phyloP scores from a whole-genome alignment of 2,888 invertebrate genomes.

The Agonopterix subpropinquella region DNA sequence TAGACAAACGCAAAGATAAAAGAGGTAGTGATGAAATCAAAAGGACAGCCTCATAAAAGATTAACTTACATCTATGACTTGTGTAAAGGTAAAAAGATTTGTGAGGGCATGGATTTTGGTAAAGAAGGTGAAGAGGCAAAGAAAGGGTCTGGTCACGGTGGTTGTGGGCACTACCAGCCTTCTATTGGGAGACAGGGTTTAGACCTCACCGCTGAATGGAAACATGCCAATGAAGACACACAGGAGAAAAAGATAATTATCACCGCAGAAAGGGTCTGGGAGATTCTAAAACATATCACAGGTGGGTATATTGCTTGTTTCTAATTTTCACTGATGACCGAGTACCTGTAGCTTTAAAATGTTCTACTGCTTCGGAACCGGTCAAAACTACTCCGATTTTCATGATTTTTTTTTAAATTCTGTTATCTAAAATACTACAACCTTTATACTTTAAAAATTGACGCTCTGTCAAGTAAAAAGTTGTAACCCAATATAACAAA shows the following conservation, averaged over 20 bases:
- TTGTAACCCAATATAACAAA: too few species aligned
- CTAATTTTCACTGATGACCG: too few species aligned
- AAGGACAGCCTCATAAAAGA: slow-evolving; percentile 96
- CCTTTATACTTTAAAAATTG: too few species aligned
- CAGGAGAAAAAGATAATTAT: slow-evolving; percentile 96
- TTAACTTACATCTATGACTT: slow-evolving; percentile 97
- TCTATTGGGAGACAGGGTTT: slow-evolving; percentile 91
- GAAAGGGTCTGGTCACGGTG: slow-evolving; percentile 86
- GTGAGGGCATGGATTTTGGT: slow-evolving; percentile 97
- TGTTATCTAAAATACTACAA: too few species aligned
- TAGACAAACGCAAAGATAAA: slow-evolving; percentile 93
- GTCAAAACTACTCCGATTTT: too few species aligned
- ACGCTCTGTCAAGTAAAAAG: too few species aligned
- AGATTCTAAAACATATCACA: slow-evolving; percentile 95
- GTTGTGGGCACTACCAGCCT: slow-evolving; percentile 99
- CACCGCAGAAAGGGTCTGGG: slow-evolving; percentile 97
- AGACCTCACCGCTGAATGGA: slow-evolving; percentile 98
- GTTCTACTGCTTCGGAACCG: too few species aligned
- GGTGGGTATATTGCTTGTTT: too few species aligned
- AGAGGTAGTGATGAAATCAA: slow-evolving; percentile 96
- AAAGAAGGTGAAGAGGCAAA: slow-evolving; percentile 83
- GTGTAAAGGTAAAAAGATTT: slow-evolving; percentile 98
- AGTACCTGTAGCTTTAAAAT: too few species aligned
- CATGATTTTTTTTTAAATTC: too few species aligned
- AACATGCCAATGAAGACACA: slow-evolving; percentile 97